Base-by-base conservation (phyloP, 64 coral and sea anemone genomes). In the Dendrophyllia cribrosa region DNA sequence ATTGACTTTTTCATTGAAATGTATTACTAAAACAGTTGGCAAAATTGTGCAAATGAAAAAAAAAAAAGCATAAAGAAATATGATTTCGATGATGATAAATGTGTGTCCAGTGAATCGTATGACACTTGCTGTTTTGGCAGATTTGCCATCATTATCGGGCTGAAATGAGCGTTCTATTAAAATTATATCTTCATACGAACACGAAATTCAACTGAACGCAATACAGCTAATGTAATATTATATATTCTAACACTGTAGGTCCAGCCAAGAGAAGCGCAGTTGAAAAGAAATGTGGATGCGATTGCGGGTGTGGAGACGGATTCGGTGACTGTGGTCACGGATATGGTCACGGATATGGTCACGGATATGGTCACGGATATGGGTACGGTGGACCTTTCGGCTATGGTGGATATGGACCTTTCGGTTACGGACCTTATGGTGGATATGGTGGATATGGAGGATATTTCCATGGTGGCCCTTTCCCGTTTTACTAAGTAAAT, bases 221-320 rank as follows among this genome's bases (percentile, higher is more conserved):
- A 56, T 56, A 56, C 6, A 8, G 52, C 6, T 56, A 6, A 8
- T 80, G 20, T n/a, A 15, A 78, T 24, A 58, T 44, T 10, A 43
- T 20, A 43, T 21, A 50, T 10, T 83, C 13, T 20, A 50, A 66
- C 5, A 49, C 22, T 20, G 15, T 14, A 84, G 80, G 80, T 68
- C 62, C 80, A 49, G 2, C 63, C 44, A 84, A 51, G n/a, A 66
- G 80, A 84, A 48, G 19, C 43, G 61, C 63, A 51, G 61, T 84
- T 21, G 47, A 20, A 48, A 84, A 84, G 91, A 73, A 74, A 7
- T 93, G 91, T 46, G 91, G 91, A 45, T 86, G 21, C 24, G 82
- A 61, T n/a, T 66, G 88, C 13, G 91, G 82, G 66, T 76, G 17
- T 17, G 60, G 58, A 34, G 90, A 64, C 53, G 53, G 82, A 86